Percentiles rank a stretch among this genome's conserved stretches.
Conservation (phyloP, 2,888 invertebrate genomes). For the Nezara viridula region DNA sequence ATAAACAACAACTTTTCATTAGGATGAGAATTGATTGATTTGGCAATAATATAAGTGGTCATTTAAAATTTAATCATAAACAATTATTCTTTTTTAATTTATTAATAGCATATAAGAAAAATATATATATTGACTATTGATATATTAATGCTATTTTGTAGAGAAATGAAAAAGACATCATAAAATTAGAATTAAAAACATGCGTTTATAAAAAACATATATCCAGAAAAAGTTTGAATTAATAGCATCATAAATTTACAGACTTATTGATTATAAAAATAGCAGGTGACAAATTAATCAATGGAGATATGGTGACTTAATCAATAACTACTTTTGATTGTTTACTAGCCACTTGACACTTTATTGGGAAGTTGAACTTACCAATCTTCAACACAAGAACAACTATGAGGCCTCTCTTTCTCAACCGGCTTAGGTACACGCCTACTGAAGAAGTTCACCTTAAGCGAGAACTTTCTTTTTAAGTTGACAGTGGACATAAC, state of each 20-base stretch:
- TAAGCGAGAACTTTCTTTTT: slow-evolving; percentile 55
- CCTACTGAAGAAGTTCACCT: slow-evolving; percentile 47
- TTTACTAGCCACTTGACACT: background rate
- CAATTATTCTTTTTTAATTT: background rate
- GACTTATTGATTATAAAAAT: background rate
- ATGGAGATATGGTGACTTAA: background rate
- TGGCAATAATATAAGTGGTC: background rate
- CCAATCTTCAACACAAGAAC: slow-evolving; percentile 55
- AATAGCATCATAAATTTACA: background rate
- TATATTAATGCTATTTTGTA: background rate
- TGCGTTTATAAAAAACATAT: background rate
- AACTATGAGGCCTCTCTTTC: slow-evolving; percentile 54
- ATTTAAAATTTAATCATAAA: background rate
- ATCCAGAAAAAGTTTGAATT: background rate
- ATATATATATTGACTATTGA: background rate
- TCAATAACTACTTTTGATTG: background rate
- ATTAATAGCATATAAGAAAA: background rate
- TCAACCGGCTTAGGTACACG: slow-evolving; percentile 2
- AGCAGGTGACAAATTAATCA: background rate
- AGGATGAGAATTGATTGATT: background rate
- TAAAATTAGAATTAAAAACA: background rate
- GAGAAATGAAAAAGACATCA: background rate
- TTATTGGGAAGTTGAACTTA: background rate
- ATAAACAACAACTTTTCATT: background rate
- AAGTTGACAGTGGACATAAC: slow-evolving; percentile 51